Evolutionary conservation across 2,888 invertebrate species (phyloP).

Genomic region (Elysia crispata): DNA sequence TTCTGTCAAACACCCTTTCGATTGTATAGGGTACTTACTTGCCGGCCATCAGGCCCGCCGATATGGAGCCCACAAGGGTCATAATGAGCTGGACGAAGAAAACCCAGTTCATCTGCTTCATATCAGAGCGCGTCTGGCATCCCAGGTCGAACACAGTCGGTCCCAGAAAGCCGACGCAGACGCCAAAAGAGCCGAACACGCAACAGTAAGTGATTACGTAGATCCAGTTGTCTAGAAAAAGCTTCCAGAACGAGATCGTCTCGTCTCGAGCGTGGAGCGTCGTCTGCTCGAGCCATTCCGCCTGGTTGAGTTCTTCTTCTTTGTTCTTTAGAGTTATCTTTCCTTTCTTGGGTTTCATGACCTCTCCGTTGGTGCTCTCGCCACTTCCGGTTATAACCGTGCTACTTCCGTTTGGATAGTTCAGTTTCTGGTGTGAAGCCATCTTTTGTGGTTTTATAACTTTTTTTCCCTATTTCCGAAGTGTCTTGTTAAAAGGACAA

Average conservation of each 20-base stretch:
- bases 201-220: constrained; percentile 77
- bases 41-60: constrained; percentile 76
- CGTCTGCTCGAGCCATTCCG: constrained; percentile 48
- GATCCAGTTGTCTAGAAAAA: constrained; percentile 76
- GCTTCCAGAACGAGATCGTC: constrained; percentile 70
- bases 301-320: constrained; percentile 27
- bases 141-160: constrained; percentile 79
- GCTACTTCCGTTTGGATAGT: too few relatives aligned
- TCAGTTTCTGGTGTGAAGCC: too few relatives aligned
- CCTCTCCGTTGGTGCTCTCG: background rate
- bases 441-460: too few relatives aligned
- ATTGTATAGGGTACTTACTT: constrained; percentile 77
- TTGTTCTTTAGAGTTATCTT: background rate
- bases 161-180: constrained; percentile 79
- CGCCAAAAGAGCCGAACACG: constrained; percentile 79
- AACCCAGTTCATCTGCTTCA: constrained; percentile 78
- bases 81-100: constrained; percentile 79
- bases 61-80: constrained; percentile 78
- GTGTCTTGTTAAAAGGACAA: too few relatives aligned
- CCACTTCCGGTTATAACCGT: background rate
- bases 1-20: too few relatives aligned
- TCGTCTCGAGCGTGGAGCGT: constrained; percentile 52
- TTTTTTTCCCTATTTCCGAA: too few relatives aligned
- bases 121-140: constrained; percentile 77
- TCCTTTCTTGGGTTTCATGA: background rate